Conservation (phyloP, 1,140 invertebrate species). For the Aradophagus sp. region DNA sequence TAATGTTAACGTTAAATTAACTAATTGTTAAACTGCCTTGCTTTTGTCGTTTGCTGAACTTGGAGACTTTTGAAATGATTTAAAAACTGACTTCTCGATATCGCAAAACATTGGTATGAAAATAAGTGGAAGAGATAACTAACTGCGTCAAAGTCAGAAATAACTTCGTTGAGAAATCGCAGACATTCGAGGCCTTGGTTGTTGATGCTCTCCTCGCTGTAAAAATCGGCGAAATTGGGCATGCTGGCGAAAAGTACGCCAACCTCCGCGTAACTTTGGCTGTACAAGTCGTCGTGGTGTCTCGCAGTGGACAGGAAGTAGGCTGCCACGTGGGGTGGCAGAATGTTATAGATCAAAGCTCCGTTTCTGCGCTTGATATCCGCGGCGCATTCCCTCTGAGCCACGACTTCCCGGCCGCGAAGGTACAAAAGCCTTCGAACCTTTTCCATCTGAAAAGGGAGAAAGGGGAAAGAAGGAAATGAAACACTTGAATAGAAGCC, state of each 20-base stretch:
- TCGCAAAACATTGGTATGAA: no score
- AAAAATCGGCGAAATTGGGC: conserved; percentile 96
- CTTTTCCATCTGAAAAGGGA: conserved; percentile 83
- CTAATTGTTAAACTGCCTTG: no score
- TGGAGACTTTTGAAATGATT: no score
- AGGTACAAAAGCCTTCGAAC: conserved; percentile 85
- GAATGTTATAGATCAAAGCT: conserved; percentile 89
- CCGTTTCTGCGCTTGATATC: conserved; percentile 92
- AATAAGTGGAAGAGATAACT: conserved; percentile 65
- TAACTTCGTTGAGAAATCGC: conserved; percentile 97
- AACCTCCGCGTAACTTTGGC: conserved; percentile 93
- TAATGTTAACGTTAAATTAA: no score
- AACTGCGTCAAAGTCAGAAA: conserved; percentile 97
- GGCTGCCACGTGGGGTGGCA: conserved; percentile 91
- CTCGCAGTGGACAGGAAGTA: conserved; percentile 90
- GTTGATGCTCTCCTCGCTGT: conserved; percentile 95
- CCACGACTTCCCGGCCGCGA: conserved; percentile 83
- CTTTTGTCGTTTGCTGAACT: no score
- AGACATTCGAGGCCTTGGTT: conserved; percentile 97
- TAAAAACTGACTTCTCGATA: no score
- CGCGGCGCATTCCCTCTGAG: conserved; percentile 87
- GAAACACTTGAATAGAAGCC: no score
- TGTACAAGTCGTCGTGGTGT: conserved; percentile 92
- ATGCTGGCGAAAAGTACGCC: conserved; percentile 95
- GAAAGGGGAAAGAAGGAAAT: no score